Evolutionary conservation across 2,797 vertebrate genomes (phyloP).

Genomic region (Lutjanus campechanus): DNA sequence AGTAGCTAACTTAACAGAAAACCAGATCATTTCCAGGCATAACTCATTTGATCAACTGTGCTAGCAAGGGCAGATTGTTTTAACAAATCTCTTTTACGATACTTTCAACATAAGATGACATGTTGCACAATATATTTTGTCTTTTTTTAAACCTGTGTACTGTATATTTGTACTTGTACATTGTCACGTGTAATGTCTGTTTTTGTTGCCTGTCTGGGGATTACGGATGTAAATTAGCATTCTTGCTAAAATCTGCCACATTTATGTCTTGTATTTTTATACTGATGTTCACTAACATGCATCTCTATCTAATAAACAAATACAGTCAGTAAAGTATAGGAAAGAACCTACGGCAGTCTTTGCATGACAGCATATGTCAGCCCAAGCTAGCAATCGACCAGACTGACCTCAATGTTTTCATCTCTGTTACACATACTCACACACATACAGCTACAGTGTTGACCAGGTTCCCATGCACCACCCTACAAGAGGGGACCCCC

Average conservation of each 20-base stretch:
- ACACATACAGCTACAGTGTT: conserved; percentile 26
- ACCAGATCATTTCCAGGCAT: not conserved
- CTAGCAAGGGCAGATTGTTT: not conserved
- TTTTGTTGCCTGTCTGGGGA: too few species aligned
- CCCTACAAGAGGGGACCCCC: conserved; percentile 54
- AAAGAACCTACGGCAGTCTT: not conserved
- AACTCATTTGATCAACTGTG: not conserved
- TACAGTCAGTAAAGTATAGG: too few species aligned
- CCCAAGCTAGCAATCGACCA: not conserved
- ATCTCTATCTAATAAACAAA: too few species aligned
- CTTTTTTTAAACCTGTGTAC: too few species aligned
- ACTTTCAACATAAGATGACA: too few species aligned
- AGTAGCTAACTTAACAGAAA: not conserved
- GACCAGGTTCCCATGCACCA: conserved; percentile 67
- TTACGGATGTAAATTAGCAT: too few species aligned
- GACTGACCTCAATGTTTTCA: conserved; percentile 8
- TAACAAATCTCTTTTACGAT: not conserved
- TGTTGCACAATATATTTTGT: too few species aligned
- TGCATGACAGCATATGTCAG: not conserved
- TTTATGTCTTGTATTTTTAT: too few species aligned
- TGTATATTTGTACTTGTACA: too few species aligned
- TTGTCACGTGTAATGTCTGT: too few species aligned
- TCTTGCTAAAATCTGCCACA: too few species aligned
- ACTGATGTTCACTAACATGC: too few species aligned
- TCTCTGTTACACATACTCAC: conserved; percentile 22